A percentile compares a stretch with the other conserved stretches of the same genome.
Conservation (phyloP, 2,113 vertebrate species). For the Bubo blakistoni region DNA sequence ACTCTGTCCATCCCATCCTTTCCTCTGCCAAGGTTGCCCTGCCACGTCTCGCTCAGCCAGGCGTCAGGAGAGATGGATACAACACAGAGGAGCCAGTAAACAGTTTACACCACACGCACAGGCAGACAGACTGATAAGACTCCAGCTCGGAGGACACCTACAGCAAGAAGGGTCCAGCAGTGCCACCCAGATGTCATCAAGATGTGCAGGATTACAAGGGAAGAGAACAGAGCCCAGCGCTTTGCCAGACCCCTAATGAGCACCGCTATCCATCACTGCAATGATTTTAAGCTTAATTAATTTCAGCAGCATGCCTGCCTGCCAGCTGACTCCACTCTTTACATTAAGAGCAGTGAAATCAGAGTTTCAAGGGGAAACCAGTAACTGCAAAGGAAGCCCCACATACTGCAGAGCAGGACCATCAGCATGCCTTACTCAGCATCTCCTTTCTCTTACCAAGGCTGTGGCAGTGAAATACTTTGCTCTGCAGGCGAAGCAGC, state of each 20-base stretch:
- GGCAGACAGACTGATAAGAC: not conserved
- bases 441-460: not conserved
- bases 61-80: not conserved
- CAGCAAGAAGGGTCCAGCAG: not conserved
- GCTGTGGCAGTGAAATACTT: not conserved
- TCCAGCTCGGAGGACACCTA: not conserved
- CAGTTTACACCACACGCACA: rapidly evolving
- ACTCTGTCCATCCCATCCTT: not conserved
- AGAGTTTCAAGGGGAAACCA: not conserved
- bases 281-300: not conserved
- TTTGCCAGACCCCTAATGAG: not conserved
- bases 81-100: not conserved
- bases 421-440: rapidly evolving
- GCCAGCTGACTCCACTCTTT: not conserved
- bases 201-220: not conserved
- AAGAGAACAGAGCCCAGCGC: not conserved
- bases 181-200: not conserved
- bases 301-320: not conserved
- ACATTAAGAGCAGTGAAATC: not conserved
- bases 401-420: rapidly evolving
- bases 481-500: not conserved
- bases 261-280: not conserved
- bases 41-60: not conserved
- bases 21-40: not conserved
- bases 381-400: not conserved